Evolutionary conservation across 2,797 vertebrate genomes (phyloP).

Genomic region (Mormyrus proboscirostris): DNA sequence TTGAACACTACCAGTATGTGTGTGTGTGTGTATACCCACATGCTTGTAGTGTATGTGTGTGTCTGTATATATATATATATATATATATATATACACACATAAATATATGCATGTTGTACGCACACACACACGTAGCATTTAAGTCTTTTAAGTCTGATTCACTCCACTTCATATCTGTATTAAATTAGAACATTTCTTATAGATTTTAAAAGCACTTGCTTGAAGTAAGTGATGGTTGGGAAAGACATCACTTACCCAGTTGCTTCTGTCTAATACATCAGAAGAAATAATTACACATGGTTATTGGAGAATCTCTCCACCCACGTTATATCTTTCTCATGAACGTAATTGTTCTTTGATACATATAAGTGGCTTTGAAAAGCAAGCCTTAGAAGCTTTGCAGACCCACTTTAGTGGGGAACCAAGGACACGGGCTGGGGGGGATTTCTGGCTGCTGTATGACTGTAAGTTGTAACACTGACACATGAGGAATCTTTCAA

Average conservation of each 20-base stretch:
- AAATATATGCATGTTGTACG: too few relatives aligned
- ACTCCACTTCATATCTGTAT: not conserved
- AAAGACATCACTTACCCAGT: not conserved
- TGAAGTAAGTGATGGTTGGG: not conserved
- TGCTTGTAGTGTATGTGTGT: too few relatives aligned
- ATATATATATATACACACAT: too few relatives aligned
- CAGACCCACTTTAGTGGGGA: not conserved
- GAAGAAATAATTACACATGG: not conserved
- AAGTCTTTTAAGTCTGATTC: not conserved
- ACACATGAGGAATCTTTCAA: not conserved
- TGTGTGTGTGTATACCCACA: too few relatives aligned
- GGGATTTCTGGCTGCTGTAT: not conserved
- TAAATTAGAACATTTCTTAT: not conserved
- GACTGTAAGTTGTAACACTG: not conserved
- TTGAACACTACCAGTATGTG: too few relatives aligned
- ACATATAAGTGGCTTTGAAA: conserved; percentile 5
- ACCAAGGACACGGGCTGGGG: not conserved
- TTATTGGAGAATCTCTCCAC: not conserved
- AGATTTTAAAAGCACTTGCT: conserved; percentile 5
- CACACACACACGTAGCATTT: not conserved
- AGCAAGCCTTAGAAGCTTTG: not conserved
- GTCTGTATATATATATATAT: too few relatives aligned
- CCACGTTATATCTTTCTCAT: not conserved
- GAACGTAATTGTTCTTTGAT: not conserved
- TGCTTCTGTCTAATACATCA: not conserved